Evolutionary conservation across 2,113 vertebrate species (phyloP).

Genomic region (Cairina moschata): DNA sequence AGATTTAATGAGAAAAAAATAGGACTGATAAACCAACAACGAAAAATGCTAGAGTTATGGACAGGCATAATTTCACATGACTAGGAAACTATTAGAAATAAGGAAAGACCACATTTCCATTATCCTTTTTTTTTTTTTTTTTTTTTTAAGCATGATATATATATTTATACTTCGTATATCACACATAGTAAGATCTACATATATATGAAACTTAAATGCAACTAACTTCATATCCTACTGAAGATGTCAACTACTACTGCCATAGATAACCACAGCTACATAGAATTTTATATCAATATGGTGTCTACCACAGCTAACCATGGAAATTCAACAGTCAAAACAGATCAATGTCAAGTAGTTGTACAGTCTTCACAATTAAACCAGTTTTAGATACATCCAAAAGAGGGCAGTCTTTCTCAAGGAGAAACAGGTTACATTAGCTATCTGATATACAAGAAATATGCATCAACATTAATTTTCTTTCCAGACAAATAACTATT

Average conservation of each 20-base stretch:
- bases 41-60: background rate
- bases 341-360: background rate
- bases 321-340: background rate
- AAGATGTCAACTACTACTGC: background rate
- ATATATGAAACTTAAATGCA: background rate
- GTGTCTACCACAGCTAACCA: background rate
- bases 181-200: background rate
- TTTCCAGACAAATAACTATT: background rate
- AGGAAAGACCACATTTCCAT: background rate
- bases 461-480: background rate
- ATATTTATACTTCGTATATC: fast-evolving
- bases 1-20: background rate
- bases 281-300: background rate
- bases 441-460: background rate
- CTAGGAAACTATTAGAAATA: background rate
- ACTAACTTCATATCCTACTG: background rate
- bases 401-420: conserved; percentile 61
- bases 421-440: background rate
- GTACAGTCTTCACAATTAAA: background rate
- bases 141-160: background rate
- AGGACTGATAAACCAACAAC: background rate
- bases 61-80: background rate
- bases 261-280: background rate
- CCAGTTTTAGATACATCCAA: background rate
- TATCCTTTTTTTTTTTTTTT: background rate